Base-by-base conservation (phyloP, 2,797 vertebrate species). In the Poeciliopsis paucimaculata region DNA sequence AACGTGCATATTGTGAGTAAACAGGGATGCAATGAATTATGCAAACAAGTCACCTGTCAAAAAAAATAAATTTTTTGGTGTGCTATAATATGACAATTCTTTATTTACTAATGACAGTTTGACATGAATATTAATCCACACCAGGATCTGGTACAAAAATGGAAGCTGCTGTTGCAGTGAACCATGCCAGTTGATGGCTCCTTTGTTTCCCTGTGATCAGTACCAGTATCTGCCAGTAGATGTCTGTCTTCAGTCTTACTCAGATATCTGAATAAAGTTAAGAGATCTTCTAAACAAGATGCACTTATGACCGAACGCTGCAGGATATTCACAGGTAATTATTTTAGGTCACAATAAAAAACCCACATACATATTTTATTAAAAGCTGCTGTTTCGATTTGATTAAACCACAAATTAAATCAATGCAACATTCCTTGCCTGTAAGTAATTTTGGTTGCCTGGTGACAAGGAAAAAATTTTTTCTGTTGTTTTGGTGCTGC, bases 161-260 rank as follows among this genome's bases (percentile, higher is more conserved):
- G n/a, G 36, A 66, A 55, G 39, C 43, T 31, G 3, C 70, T 41
- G 10, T 46, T 73, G 75, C 20, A 20, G 15, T 81, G 68, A 57
- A 57, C 75, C 64, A 77, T 81, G 2, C 13, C 82, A 86, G 82
- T 74, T 68, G 72, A 70, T 26, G 12, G 20, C 13, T 80, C 46
- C 73, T 86, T 88, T 91, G 81, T 88, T 78, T 80, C 51, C 76
- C 45, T 79, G 78, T 57, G 20, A 51, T 79, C 89, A 93, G 85
- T 95, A 90, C 93, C 91, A 76, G 47, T 36, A 62, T 78, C 77
- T 46, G 79, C 94, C 95, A 94, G 87, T 87, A 95, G 95, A 94
- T 91, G 95, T 92, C 95, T 80, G 86, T 91, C 88, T 92, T 91
- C 81, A 87, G 88, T 93, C 87, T 92, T 83, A 49, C 46, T 82